Conservation (phyloP, 2,888 invertebrate genomes). For the Spodoptera exigua region DNA sequence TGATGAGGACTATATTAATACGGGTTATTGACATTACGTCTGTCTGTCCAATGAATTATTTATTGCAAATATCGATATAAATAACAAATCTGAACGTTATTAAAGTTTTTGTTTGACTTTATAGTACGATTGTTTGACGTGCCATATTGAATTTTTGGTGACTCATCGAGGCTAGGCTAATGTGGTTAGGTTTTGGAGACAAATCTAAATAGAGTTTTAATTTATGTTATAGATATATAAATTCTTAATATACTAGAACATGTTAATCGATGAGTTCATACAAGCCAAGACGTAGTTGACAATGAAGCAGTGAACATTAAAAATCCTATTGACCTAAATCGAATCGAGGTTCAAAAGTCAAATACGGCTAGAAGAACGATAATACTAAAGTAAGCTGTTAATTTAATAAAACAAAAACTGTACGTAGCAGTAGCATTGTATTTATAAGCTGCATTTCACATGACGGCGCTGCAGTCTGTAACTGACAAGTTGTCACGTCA, state of each 20-base stretch:
- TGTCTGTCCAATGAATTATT: conserved; percentile 57
- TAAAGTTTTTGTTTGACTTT: conserved; percentile 12
- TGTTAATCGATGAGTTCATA: too few species aligned
- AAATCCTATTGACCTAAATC: too few species aligned
- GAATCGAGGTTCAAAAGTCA: too few species aligned
- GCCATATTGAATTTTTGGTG: conserved; percentile 27
- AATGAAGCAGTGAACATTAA: too few species aligned
- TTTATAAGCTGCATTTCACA: conserved; percentile 55
- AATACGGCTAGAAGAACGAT: too few species aligned
- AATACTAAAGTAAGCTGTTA: conserved; percentile 17
- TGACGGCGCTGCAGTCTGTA: conserved; percentile 58
- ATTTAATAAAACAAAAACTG: conserved; percentile 40
- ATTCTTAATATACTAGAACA: too few species aligned
- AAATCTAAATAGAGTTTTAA: too few species aligned
- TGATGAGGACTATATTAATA: conserved; percentile 45
- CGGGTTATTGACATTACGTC: conserved; percentile 56
- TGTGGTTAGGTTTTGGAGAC: too few species aligned
- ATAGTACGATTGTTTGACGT: conserved; percentile 24
- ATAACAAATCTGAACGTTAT: conserved; percentile 32
- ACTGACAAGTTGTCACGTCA: conserved; percentile 74
- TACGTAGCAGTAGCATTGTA: conserved; percentile 43
- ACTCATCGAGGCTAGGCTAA: conserved; percentile 9
- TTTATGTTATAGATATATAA: too few species aligned
- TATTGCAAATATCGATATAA: conserved; percentile 39
- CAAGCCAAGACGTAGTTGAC: too few species aligned